Evolutionary conservation across 1,140 invertebrate species (phyloP).

Genomic region (Macrocentrus cingulum): DNA sequence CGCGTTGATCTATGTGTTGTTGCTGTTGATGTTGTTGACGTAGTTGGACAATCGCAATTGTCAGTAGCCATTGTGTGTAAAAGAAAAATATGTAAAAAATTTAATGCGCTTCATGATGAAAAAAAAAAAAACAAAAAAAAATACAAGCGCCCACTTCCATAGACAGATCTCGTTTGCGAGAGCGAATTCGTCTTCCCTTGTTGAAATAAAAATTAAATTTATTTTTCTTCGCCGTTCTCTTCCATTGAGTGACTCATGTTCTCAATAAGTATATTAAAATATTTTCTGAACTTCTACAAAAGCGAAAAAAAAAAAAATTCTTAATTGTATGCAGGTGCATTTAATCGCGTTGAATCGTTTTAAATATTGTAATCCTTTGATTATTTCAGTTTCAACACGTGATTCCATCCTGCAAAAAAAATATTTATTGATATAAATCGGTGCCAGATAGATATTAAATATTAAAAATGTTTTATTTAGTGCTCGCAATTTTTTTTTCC

Average conservation of each 20-base stretch:
- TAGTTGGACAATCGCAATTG: slow-evolving; percentile 18
- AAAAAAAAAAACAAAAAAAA: not conserved
- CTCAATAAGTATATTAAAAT: slow-evolving; percentile 7
- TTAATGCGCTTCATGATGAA: slow-evolving; percentile 9
- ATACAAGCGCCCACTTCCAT: slow-evolving; percentile 16
- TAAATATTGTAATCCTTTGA: too few species aligned
- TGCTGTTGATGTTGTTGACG: slow-evolving; percentile 57
- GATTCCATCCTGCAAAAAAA: too few species aligned
- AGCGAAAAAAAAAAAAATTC: not conserved
- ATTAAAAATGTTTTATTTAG: too few species aligned
- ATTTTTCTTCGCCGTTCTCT: slow-evolving; percentile 10
- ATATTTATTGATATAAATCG: not conserved
- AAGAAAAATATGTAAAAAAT: not conserved
- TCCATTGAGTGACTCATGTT: not conserved
- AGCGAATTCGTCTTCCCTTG: slow-evolving; percentile 16
- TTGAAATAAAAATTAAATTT: not conserved
- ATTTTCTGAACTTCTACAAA: slow-evolving; percentile 14
- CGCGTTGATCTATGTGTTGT: slow-evolving; percentile 56
- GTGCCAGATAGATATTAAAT: not conserved
- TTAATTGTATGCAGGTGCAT: too few species aligned
- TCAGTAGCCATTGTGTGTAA: slow-evolving; percentile 14
- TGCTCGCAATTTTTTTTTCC: too few species aligned
- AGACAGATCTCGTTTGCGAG: not conserved
- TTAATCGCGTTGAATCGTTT: too few species aligned
- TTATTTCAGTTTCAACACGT: too few species aligned